phyloP scores from a whole-genome alignment of 2,113 vertebrate genomes.

The Rhea pennata region DNA sequence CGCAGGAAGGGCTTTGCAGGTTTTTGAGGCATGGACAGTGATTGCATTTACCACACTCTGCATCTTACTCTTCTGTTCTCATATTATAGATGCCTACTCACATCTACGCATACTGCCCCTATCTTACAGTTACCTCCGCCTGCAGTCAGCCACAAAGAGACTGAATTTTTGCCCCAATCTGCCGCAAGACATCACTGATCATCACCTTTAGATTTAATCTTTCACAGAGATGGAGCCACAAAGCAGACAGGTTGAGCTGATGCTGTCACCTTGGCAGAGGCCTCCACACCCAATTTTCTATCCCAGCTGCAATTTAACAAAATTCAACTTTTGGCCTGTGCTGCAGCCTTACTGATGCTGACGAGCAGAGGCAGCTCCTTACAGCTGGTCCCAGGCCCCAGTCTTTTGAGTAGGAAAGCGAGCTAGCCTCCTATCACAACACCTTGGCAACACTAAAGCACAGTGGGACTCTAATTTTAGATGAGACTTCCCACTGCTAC shows the following conservation, averaged over 20 bases:
- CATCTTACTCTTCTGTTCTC: neutral
- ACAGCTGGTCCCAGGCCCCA: neutral
- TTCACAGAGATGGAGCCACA: neutral
- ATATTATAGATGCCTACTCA: neutral
- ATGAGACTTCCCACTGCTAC: neutral
- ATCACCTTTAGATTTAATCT: neutral
- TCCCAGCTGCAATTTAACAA: neutral
- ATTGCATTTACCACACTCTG: neutral
- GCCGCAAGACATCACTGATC: neutral
- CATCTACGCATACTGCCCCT: neutral
- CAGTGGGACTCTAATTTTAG: neutral
- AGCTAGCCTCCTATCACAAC: neutral
- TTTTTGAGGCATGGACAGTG: neutral
- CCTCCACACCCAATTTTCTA: neutral
- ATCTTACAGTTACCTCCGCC: neutral
- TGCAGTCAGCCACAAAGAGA: neutral
- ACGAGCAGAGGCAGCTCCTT: neutral
- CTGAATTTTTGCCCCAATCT: neutral
- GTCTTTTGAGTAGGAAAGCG: neutral
- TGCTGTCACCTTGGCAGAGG: neutral
- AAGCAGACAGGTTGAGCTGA: neutral
- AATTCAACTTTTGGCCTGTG: neutral
- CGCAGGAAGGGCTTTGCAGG: neutral
- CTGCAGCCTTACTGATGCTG: fast-evolving
- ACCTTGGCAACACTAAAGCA: neutral